Evolutionary conservation across 92 coral and sea anemone genomes (phyloP).

Genomic region (Epizoanthus illoricatus): DNA sequence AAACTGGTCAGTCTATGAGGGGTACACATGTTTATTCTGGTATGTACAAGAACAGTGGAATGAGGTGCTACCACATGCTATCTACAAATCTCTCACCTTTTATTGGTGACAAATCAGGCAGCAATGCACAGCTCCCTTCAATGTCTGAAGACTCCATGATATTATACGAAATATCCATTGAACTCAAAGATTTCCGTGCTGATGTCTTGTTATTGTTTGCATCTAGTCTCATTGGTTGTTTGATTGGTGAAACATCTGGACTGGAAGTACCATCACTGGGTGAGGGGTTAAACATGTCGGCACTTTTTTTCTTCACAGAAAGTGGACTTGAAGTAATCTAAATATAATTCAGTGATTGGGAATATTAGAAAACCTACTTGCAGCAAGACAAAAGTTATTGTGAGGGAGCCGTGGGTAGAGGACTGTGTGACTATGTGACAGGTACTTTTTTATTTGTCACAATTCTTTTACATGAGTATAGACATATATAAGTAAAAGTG

Average conservation of each 20-base stretch:
- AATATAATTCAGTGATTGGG: no score
- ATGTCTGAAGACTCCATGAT: constrained; percentile 78
- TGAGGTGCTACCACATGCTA: background rate
- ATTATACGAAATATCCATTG: constrained; percentile 47
- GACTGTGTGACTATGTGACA: no score
- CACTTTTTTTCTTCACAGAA: constrained; percentile 42
- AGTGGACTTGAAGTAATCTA: constrained; percentile 95
- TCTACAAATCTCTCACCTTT: constrained; percentile 41
- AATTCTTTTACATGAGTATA: no score
- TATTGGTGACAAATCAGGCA: constrained; percentile 83
- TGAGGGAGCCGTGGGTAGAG: no score
- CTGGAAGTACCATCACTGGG: constrained; percentile 55
- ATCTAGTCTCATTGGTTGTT: constrained; percentile 38
- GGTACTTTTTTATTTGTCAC: no score
- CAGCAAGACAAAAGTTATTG: no score
- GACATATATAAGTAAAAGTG: no score
- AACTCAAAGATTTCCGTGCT: constrained; percentile 38
- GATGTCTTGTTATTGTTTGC: constrained; percentile 46
- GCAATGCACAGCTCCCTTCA: constrained; percentile 38
- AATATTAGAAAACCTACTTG: no score
- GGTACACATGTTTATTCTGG: background rate
- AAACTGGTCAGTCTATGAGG: no score
- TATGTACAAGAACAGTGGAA: background rate
- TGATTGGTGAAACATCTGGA: constrained; percentile 91
- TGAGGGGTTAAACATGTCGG: constrained; percentile 31